Percentiles rank a stretch among this genome's conserved stretches.
Conservation (phyloP, 2,113 vertebrate genomes). For the Regulus satrapa region DNA sequence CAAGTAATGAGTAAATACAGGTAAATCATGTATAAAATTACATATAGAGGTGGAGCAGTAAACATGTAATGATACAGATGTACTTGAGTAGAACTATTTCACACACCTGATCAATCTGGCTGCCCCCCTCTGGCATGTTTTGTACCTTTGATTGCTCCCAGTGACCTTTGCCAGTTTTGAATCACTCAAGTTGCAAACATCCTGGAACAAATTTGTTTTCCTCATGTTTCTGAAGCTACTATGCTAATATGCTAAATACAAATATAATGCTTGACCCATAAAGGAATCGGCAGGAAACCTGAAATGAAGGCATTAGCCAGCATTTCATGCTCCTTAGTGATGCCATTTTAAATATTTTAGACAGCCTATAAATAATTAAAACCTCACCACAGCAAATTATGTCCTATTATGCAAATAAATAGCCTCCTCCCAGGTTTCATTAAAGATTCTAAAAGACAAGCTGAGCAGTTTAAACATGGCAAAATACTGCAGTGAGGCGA, state of each 20-base stretch:
- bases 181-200: conserved; percentile 48
- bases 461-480: conserved; percentile 73
- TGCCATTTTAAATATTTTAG: conserved; percentile 83
- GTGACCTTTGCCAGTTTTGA: conserved; percentile 50
- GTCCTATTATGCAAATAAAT: conserved; percentile 87
- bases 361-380: conserved; percentile 84
- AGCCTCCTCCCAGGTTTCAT: conserved; percentile 79
- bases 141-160: background rate
- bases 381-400: conserved; percentile 80
- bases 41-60: background rate
- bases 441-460: conserved; percentile 79
- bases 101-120: background rate
- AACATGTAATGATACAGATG: background rate
- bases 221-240: conserved; percentile 70
- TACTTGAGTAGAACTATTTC: background rate
- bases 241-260: conserved; percentile 70
- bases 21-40: background rate
- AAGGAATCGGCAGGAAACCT: conserved; percentile 73
- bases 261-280: conserved; percentile 78
- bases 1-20: background rate
- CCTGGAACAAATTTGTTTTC: conserved; percentile 68
- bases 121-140: background rate
- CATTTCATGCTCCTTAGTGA: conserved; percentile 78
- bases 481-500: conserved; percentile 68
- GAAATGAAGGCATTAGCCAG: conserved; percentile 80